These are phyloP conservation scores for Troides aeacus DNA, from an alignment of 2,888 invertebrate species.

Conservation along the genomic window DNA sequence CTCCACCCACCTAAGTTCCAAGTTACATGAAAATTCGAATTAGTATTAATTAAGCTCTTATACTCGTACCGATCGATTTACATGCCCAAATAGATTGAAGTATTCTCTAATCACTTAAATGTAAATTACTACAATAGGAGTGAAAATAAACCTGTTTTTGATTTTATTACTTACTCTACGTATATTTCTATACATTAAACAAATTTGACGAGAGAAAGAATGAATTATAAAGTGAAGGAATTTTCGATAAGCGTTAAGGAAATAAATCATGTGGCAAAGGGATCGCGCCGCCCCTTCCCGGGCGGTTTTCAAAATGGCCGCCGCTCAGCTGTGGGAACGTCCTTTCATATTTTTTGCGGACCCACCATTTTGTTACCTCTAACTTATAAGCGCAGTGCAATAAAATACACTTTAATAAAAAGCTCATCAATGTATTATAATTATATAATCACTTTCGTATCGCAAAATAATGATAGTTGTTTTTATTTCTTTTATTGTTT, in stretches of 20 bases:
- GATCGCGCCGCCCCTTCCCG: constrained; percentile 58
- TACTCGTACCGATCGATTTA: not conserved
- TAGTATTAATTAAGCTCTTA: not conserved
- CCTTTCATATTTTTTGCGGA: constrained; percentile 56
- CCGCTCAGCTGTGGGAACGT: constrained; percentile 55
- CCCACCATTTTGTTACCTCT: constrained; percentile 54
- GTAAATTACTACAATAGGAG: too few species aligned
- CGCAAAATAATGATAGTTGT: constrained; percentile 3
- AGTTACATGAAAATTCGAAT: constrained; percentile 34
- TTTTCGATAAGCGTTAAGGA: constrained; percentile 47
- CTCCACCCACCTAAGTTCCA: constrained; percentile 12
- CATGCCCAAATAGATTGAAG: not conserved
- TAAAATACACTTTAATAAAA: constrained; percentile 2
- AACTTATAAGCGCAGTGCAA: constrained; percentile 5
- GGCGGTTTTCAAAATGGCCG: constrained; percentile 69
- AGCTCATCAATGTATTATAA: constrained; percentile 2
- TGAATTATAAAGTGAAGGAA: constrained; percentile 16
- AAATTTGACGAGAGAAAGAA: not conserved
- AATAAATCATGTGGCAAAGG: constrained; percentile 64
- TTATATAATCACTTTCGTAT: constrained; percentile 27
- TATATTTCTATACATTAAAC: not conserved
- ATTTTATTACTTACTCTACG: not conserved
- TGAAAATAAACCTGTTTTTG: too few species aligned
- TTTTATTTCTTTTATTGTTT: constrained; percentile 26
- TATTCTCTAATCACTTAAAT: not conserved